Evolutionary conservation across 1,140 invertebrate species (phyloP), one percentile per base, ranked within the genome.

Genomic region (Panonychus citri): DNA sequence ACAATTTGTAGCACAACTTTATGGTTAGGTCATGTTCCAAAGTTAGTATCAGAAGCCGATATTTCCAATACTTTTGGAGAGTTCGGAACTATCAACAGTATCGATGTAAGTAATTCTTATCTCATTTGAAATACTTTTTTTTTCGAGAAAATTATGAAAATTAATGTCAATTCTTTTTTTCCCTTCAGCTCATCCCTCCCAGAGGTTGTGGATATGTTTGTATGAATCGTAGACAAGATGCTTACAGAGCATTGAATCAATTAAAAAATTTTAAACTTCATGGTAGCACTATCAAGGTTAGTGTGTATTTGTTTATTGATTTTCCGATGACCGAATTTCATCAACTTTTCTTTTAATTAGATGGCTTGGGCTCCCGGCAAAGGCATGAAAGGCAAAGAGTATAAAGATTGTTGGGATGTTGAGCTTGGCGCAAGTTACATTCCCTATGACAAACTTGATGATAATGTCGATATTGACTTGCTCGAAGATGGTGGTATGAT

Each of bases 21-120:
- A n/a, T 97, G 90, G 89, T 83, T 96, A 60, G 91, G 91, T 0
- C 90, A 95, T 73, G 72, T 97, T 40, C 89, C 89, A 0, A 95
- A 93, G 72, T 72, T 89, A 54, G 87, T 90, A 0, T 84, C 86
- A 57, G 84, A 88, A 66, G 85, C 93, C 69, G 88, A 94, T 68
- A 71, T 96, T 30, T 85, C 82, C 0, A 83, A 88, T 69, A 82
- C 85, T 39, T 90, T 95, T 69, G 86, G 86, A 40, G 82, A 82
- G 67, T 82, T 83, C 69, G 89, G 90, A 27, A 85, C 87, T 62
- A 85, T 94, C 13, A 79, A 85, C 34, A 82, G 81, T 65, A 93
- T 95, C 61, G 87, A 94, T 75, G 70, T 71, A 66, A 69, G 69
- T 65, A n/a, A 13, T 21, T 46, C 19, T 24, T 24, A 46, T n/a